These are phyloP conservation scores for Uropetala carovei DNA, from an alignment of 2,888 invertebrate genomes.

Conservation along the genomic window DNA sequence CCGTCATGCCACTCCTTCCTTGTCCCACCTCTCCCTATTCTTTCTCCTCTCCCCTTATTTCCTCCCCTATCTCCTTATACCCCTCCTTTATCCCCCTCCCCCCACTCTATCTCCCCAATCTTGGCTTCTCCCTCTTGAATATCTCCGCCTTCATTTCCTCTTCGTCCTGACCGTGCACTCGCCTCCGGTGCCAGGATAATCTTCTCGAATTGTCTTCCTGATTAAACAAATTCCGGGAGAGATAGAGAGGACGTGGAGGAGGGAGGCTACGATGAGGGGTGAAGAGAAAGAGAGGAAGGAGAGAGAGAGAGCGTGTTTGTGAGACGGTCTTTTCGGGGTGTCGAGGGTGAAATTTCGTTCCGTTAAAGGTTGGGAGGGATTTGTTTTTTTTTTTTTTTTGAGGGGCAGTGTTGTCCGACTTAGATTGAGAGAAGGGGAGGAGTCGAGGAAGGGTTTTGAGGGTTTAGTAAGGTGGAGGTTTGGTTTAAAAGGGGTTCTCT, in stretches of 20 bases:
- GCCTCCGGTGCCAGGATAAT: slow-evolving; percentile 30
- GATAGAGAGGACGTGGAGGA: background rate
- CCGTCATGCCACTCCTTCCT: background rate
- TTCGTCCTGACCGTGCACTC: slow-evolving; percentile 20
- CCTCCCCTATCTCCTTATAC: background rate
- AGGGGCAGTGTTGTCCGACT: slow-evolving; percentile 11
- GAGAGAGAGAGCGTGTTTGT: background rate
- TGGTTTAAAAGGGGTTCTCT: background rate
- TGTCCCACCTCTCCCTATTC: background rate
- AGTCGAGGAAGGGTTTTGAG: background rate
- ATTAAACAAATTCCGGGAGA: slow-evolving; percentile 42
- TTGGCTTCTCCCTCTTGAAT: slow-evolving; percentile 19
- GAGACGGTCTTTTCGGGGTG: background rate
- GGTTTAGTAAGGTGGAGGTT: background rate
- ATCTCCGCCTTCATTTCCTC: slow-evolving; percentile 31
- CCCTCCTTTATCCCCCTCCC: background rate
- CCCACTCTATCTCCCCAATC: background rate
- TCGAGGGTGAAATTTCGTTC: background rate
- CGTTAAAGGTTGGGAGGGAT: background rate
- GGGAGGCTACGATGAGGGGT: background rate
- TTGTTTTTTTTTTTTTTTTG: background rate
- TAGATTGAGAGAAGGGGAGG: background rate
- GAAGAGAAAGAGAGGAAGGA: background rate
- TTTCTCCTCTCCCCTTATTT: background rate
- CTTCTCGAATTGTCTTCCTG: slow-evolving; percentile 48